Conservation (phyloP, 2,888 invertebrate species). For the Syrphus vitripennis region DNA sequence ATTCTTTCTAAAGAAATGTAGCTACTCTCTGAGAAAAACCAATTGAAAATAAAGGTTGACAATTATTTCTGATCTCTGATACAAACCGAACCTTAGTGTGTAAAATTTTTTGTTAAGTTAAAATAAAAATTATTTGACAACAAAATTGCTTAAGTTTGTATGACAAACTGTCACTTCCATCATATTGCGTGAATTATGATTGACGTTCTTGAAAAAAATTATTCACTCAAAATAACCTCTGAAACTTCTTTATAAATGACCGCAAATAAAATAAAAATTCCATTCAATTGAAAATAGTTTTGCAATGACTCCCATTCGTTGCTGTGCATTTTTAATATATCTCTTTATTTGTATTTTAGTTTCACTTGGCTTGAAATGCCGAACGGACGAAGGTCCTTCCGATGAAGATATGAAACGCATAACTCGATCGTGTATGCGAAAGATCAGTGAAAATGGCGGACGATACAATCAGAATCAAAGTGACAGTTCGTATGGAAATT, state of each 20-base stretch:
- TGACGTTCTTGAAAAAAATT: conserved; percentile 20
- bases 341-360: background rate
- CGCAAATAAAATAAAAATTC: background rate
- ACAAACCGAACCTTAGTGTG: background rate
- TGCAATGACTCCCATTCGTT: background rate
- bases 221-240: background rate
- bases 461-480: conserved; percentile 37
- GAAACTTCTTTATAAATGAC: background rate
- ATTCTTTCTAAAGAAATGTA: no score
- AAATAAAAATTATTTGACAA: background rate
- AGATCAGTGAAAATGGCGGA: conserved; percentile 73
- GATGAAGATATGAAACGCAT: conserved; percentile 84
- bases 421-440: conserved; percentile 83
- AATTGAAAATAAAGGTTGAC: no score
- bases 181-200: conserved; percentile 12
- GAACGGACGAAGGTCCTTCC: conserved; percentile 83
- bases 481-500: conserved; percentile 9
- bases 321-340: background rate
- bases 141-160: background rate
- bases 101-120: background rate
- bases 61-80: no score
- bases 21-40: no score
- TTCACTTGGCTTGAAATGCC: conserved; percentile 82
- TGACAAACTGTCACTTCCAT: no score
- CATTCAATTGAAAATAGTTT: background rate